Conservation (phyloP, 1,140 invertebrate species). For the Drosophila biarmipes region DNA sequence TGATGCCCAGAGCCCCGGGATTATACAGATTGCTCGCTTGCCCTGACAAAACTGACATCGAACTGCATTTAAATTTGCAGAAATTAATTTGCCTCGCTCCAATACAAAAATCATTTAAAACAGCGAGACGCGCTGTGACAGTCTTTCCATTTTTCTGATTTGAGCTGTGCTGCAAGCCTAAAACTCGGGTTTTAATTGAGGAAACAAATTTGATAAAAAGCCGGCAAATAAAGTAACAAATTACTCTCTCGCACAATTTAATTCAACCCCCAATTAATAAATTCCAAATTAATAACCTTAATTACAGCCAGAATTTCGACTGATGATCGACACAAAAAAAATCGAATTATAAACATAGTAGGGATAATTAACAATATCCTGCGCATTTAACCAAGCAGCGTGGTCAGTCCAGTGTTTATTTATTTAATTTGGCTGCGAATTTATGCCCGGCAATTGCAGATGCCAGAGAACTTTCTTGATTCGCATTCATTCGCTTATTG, state of each 20-base stretch:
- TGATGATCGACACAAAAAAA: not conserved
- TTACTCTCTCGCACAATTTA: not conserved
- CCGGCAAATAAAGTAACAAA: not conserved
- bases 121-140: not conserved
- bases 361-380: not conserved
- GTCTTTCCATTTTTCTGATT: not conserved
- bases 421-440: constrained; percentile 11
- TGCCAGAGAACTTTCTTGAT: constrained; percentile 28
- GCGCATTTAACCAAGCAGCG: not conserved
- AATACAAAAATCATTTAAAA: not conserved
- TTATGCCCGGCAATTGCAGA: constrained; percentile 4
- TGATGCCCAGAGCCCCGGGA: constrained; percentile 35
- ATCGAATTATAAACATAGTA: no score
- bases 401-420: constrained; percentile 1
- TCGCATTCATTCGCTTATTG: constrained; percentile 61
- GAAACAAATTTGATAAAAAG: not conserved
- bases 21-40: constrained; percentile 33
- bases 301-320: not conserved
- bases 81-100: not conserved
- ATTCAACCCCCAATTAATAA: not conserved
- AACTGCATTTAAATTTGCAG: constrained; percentile 8
- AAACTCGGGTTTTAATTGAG: not conserved
- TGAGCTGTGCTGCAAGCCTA: not conserved
- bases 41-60: constrained; percentile 14
- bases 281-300: not conserved